Base-by-base conservation (phyloP, 2,113 vertebrate genomes). In the Hepsetus odoe region DNA sequence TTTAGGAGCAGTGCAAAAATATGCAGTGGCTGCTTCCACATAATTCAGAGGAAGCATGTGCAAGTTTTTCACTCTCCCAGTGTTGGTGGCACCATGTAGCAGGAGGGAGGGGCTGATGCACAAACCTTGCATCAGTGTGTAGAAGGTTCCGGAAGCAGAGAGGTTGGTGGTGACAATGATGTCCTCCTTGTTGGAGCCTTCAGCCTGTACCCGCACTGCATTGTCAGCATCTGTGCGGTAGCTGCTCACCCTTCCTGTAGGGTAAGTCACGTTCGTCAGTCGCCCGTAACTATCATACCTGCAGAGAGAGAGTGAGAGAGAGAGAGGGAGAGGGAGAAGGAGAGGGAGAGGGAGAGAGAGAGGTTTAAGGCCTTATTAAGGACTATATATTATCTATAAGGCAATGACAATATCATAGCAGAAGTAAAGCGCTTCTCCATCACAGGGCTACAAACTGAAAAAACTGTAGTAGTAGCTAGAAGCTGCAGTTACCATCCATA, bases 81-180 rank as follows among this genome's bases (percentile, higher is more conserved):
- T n/a, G n/a, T n/a, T n/a, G n/a, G n/a, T n/a, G n/a, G n/a, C n/a
- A 35, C 14, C 1, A 24, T 16, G 42, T 13, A 30, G n/a, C n/a
- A n/a, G n/a, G n/a, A n/a, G n/a, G n/a, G n/a, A n/a, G n/a, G n/a
- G 40, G 11, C 9, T 32, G 20, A 62, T 2, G 40, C 0, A 72
- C 93, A 92, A 84, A 98, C 97, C 97, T 92, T 99, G 97, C 82
- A 98, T 92, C 53, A 99, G 92, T 2, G 97, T 98, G 84, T 99
- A 99, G 93, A 99, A 98, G 74, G 96, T 95, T 46, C 96, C 98
- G 0, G 97, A 97, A 4, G 97, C 97, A 0, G 98, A 99, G 87
- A 99, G 90, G 89, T 99, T 99, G 88, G 96, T 98, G 76, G 97
- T 98, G 87, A 99, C 94, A 0, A 95, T 96, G 80, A 99, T 94